Percentiles rank a stretch among this genome's conserved stretches.
Conservation (phyloP, 2,888 invertebrate species). For the Urechis unicinctus region DNA sequence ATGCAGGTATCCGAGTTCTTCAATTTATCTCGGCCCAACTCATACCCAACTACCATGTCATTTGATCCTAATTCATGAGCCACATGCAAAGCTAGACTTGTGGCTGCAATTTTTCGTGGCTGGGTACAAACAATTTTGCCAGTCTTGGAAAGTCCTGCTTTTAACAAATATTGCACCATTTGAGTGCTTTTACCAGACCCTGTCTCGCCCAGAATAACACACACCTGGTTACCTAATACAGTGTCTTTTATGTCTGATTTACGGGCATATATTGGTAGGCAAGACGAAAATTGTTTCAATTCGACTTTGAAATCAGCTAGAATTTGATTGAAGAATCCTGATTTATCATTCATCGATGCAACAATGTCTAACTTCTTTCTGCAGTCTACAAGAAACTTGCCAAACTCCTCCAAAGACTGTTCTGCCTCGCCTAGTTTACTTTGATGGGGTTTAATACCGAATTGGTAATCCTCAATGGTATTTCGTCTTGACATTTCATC, state of each 20-base stretch:
- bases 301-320: slow-evolving; percentile 28
- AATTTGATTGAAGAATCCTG: slow-evolving; percentile 7
- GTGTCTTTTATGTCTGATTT: slow-evolving; percentile 28
- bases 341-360: neutral
- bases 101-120: slow-evolving; percentile 49
- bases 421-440: slow-evolving; percentile 24
- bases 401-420: slow-evolving; percentile 26
- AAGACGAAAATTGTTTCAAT: slow-evolving; percentile 23
- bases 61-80: slow-evolving; percentile 35
- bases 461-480: no score
- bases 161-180: slow-evolving; percentile 43
- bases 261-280: slow-evolving; percentile 41
- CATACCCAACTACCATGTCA: slow-evolving; percentile 38
- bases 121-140: slow-evolving; percentile 51
- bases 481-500: no score
- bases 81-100: slow-evolving; percentile 43
- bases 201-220: slow-evolving; percentile 39
- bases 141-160: slow-evolving; percentile 32
- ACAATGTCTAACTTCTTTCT: neutral
- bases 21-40: slow-evolving; percentile 32
- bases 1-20: slow-evolving; percentile 28
- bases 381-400: slow-evolving; percentile 6
- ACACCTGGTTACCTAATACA: slow-evolving; percentile 32
- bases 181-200: slow-evolving; percentile 52
- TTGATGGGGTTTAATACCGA: neutral